Conservation (phyloP, 2,888 invertebrate genomes). For the Agrochola lychnidis region DNA sequence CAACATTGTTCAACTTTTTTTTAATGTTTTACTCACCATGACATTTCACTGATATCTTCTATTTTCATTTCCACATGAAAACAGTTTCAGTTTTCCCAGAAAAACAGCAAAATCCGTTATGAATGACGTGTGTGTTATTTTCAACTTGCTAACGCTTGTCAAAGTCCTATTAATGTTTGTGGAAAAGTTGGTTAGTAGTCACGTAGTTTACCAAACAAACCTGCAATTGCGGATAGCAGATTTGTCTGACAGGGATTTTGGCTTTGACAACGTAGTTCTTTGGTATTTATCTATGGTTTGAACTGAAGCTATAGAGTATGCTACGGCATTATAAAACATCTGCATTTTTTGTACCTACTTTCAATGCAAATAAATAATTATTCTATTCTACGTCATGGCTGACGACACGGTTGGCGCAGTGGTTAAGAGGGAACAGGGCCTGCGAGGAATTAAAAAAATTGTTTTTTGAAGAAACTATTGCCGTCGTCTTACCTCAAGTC, state of each 20-base stretch:
- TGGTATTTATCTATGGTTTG: conserved; percentile 6
- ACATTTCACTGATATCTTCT: not conserved
- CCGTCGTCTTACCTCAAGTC: too few relatives aligned
- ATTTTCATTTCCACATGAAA: not conserved
- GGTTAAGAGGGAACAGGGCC: too few relatives aligned
- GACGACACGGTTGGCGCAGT: too few relatives aligned
- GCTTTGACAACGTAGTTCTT: not conserved
- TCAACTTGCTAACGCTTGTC: conserved; percentile 25
- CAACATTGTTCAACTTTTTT: too few relatives aligned
- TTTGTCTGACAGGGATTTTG: conserved; percentile 7
- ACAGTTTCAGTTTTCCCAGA: conserved; percentile 4
- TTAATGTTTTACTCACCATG: too few relatives aligned
- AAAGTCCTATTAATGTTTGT: conserved; percentile 30
- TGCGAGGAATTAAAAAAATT: too few relatives aligned
- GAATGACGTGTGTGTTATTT: conserved; percentile 32
- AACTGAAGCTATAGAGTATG: not conserved
- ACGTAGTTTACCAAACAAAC: conserved; percentile 17
- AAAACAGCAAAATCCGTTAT: conserved; percentile 2
- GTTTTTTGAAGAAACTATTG: too few relatives aligned
- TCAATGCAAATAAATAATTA: too few relatives aligned
- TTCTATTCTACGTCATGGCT: too few relatives aligned
- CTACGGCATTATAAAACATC: too few relatives aligned
- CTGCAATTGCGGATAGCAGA: not conserved
- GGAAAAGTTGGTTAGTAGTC: conserved; percentile 1
- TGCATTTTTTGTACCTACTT: too few relatives aligned